Base-by-base conservation (phyloP, 2,888 invertebrate genomes). In the Apocheima hispidaria region DNA sequence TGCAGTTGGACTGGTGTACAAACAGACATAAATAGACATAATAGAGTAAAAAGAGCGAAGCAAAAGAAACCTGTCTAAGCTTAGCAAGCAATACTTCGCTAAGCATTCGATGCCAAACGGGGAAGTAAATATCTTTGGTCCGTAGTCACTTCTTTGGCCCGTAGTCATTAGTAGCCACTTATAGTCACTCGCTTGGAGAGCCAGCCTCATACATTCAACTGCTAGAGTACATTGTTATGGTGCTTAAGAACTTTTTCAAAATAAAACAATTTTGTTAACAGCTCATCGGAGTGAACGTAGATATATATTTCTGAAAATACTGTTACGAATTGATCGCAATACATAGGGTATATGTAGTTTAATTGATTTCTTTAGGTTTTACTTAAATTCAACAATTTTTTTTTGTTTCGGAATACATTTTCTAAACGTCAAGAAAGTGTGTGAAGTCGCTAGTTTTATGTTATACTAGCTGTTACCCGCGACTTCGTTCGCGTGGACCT, bases 91-190 rank as follows among this genome's bases (percentile, higher is more conserved):
- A 61, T 53, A 51, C 49, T 57, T 50, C 44, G 55, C 60, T 52
- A 57, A 65, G 57, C 41, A 63, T 60, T 56, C 62, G 36, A 58
- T 52, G 43, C 70, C 65, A 65, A 66, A 68, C 51, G 49, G 63
- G 68, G 66, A 68, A 56, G 65, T n/a, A 63, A 61, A 65, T 66
- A 66, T 49, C 40, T 66, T 63, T 55, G 41, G 46, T 51, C 52
- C 52, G 20, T 58, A 65, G 55, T 59, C 56, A 59, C 59, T 51
- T 49, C 40, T 66, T 63, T 55, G 41, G 46, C 48, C 52, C 52
- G 20, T 58, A 65, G 55, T 59, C 56, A 59, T 61, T 51, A 60
- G 61, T 58, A 50, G 46, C 50, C 57, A 63, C 43, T 53, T 57
- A 60, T 30, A 57, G 50, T 49, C n/a, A 18, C 56, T 60, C 26